These are phyloP conservation scores for Chrysolina oricalcia DNA, from an alignment of 2,888 invertebrate species.

Conservation along the genomic window DNA sequence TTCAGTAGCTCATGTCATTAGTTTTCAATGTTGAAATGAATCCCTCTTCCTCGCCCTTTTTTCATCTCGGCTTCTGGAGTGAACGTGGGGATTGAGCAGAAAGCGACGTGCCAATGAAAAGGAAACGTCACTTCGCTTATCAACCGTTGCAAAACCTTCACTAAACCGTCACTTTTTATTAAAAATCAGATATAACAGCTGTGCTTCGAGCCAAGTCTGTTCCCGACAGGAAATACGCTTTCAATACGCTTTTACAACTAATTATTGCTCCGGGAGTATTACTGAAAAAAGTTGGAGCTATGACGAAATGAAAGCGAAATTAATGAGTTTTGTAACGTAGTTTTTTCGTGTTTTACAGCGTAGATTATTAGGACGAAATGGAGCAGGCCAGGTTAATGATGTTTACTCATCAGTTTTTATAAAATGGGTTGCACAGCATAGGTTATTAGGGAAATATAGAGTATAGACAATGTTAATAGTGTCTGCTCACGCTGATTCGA, in stretches of 20 bases:
- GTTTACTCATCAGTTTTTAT: too few species aligned
- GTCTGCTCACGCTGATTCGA: too few species aligned
- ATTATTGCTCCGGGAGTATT: background rate
- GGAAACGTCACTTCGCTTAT: conserved; percentile 5
- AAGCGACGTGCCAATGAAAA: background rate
- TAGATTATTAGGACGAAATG: too few species aligned
- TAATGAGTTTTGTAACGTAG: background rate
- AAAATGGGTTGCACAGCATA: too few species aligned
- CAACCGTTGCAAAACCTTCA: background rate
- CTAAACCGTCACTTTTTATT: conserved; percentile 20
- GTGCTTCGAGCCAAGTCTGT: background rate
- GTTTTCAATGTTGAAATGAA: background rate
- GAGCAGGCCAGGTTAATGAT: too few species aligned
- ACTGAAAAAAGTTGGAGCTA: background rate
- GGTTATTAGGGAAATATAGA: too few species aligned
- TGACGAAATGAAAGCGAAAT: background rate
- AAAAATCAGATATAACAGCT: conserved; percentile 5
- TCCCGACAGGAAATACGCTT: conserved; percentile 7
- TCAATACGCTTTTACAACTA: conserved; percentile 4
- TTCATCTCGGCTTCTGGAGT: background rate
- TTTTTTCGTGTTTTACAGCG: too few species aligned
- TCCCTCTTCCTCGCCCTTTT: background rate
- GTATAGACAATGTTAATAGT: too few species aligned
- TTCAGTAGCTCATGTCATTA: background rate
- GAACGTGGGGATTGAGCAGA: background rate